Base-by-base conservation (phyloP, 1,140 invertebrate genomes). In the Telenomus remus region DNA sequence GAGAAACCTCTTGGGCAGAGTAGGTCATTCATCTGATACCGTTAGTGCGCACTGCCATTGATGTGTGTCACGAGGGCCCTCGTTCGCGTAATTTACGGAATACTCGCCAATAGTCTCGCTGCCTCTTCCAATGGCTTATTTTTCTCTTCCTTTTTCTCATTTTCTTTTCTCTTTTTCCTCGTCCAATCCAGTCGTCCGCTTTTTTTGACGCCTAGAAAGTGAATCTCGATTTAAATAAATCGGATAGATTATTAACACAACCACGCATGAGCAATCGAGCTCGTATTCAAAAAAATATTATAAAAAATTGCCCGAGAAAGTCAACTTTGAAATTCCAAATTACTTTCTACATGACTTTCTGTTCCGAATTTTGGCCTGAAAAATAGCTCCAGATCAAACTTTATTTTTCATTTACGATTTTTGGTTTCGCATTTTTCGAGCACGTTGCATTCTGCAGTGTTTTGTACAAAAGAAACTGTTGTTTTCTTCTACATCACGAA, bases 51-150 rank as follows among this genome's bases (percentile, higher is more conserved):
- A 70, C 64, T 69, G 61, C 71, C 51, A 74, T 71, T 71, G 59
- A 79, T 79, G 68, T 79, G 77, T 79, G 77, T 79, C 77, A 79
- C 72, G 77, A 59, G 76, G 66, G 72, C 72, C 72, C 27, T 54
- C 64, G 72, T 72, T 72, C 68, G 64, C 72, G 68, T 73, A 79
- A 75, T 71, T 76, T 72, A 78, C 64, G 50, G 66, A 76, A 73
- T 61, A 73, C 70, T 68, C 39, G 53, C 57, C 65, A 59, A 75
- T 66, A 66, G 49, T 65, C 53, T 34, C 37, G n/a, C n/a, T 39
- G 37, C 37, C 37, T 39, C 2, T 11, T 39, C 35, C 37, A n/a
- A n/a, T n/a, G n/a, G 37, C 10, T 68, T 16, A 9, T 51, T 35
- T 63, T 51, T 57, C 34, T 56, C 34, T 5, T 39, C 27, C 4